Evolutionary conservation across 2,888 invertebrate genomes (phyloP).

Genomic region (Synergus gifuensis): DNA sequence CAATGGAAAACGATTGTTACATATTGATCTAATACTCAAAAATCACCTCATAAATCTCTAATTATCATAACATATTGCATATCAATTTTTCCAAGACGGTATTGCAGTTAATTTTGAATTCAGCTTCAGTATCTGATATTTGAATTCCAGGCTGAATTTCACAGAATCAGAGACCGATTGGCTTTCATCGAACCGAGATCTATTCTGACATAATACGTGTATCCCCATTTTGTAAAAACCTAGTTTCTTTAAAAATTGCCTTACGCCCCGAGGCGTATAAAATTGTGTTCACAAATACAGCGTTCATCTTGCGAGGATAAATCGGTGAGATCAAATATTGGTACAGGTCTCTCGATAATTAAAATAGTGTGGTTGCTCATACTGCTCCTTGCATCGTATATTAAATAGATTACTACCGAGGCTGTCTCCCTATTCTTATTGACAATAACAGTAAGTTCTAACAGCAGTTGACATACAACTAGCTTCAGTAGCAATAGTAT

Average conservation of each 20-base stretch:
- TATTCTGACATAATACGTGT: conserved; percentile 27
- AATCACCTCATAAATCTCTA: not conserved
- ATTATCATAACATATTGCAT: conserved; percentile 10
- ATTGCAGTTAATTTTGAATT: conserved; percentile 19
- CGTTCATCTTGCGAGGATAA: conserved; percentile 53
- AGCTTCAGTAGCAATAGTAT: conserved; percentile 41
- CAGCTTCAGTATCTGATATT: not conserved
- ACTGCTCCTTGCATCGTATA: conserved; percentile 15
- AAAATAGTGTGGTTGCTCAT: conserved; percentile 36
- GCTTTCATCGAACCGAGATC: conserved; percentile 15
- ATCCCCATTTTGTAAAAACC: not conserved
- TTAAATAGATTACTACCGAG: conserved; percentile 30
- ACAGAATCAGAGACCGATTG: not conserved
- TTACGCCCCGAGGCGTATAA: conserved; percentile 1
- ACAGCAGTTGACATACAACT: conserved; percentile 37
- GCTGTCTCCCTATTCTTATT: conserved; percentile 33
- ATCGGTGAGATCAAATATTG: conserved; percentile 60
- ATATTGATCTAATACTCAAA: not conserved
- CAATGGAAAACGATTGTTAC: conserved; percentile 11
- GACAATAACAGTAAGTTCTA: conserved; percentile 38
- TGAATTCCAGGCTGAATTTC: not conserved
- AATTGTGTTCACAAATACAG: conserved; percentile 32
- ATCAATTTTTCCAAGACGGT: not conserved
- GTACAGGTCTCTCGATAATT: conserved; percentile 40
- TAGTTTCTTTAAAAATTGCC: conserved; percentile 34